Evolutionary conservation across 2,888 invertebrate genomes (phyloP).

Genomic region (Pomacea canaliculata): DNA sequence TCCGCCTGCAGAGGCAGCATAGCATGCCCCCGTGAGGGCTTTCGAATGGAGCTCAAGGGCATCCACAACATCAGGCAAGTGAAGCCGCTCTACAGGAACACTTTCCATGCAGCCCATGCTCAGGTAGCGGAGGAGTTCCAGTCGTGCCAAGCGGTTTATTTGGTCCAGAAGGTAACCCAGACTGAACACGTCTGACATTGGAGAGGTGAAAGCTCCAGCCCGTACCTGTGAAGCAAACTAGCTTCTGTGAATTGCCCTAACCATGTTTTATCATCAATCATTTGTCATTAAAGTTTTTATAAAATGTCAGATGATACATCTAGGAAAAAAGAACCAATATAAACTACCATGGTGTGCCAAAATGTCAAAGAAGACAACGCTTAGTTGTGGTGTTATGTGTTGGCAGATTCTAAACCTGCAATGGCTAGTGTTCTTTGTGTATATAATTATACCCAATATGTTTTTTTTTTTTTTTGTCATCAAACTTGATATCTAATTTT

Average conservation of each 20-base stretch:
- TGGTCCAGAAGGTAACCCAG: conserved; percentile 38
- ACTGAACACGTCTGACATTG: conserved; percentile 33
- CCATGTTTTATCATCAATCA: not conserved
- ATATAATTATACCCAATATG: too few relatives aligned
- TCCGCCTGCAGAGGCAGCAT: too few relatives aligned
- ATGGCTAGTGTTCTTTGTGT: too few relatives aligned
- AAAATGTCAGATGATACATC: not conserved
- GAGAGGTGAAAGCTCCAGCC: conserved; percentile 29
- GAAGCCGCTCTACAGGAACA: conserved; percentile 25
- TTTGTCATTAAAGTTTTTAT: not conserved
- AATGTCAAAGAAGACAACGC: too few relatives aligned
- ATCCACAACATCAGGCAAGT: conserved; percentile 30
- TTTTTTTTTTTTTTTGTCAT: too few relatives aligned
- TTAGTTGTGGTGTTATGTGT: too few relatives aligned
- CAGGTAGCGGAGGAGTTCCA: conserved; percentile 24
- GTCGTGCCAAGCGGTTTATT: conserved; percentile 30
- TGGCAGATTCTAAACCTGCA: too few relatives aligned
- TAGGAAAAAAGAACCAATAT: too few relatives aligned
- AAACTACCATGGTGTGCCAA: too few relatives aligned
- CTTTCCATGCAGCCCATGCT: conserved; percentile 30
- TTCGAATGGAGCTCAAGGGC: not conserved
- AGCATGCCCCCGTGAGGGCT: not conserved
- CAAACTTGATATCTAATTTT: too few relatives aligned
- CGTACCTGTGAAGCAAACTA: conserved; percentile 16
- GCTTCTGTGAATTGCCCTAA: too few relatives aligned